These are phyloP conservation scores for Bambusicola thoracicus DNA, from an alignment of 2,113 vertebrate species.

Conservation along the genomic window DNA sequence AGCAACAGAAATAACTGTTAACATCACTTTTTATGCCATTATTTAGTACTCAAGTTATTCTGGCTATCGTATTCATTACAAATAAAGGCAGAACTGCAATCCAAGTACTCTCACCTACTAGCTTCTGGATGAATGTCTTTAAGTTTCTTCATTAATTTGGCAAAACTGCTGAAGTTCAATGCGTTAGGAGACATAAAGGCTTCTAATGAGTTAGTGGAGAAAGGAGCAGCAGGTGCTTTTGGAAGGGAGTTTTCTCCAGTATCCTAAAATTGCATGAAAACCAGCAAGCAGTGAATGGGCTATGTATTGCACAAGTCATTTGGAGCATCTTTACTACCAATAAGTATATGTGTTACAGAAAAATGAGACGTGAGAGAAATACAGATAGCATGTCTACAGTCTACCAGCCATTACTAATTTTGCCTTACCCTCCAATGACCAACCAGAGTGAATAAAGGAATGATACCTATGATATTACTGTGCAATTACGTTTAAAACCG, in stretches of 20 bases:
- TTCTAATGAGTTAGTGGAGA: background rate
- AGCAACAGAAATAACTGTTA: background rate
- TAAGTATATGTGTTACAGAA: background rate
- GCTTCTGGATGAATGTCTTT: slow-evolving; percentile 63
- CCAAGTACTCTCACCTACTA: slow-evolving; percentile 50
- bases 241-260: slow-evolving; percentile 40
- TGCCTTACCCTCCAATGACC: background rate
- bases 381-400: background rate
- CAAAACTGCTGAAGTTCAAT: slow-evolving; percentile 73
- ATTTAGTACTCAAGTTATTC: background rate
- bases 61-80: background rate
- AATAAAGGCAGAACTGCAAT: background rate
- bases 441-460: background rate
- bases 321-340: background rate
- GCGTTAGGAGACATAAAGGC: slow-evolving; percentile 50
- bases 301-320: background rate
- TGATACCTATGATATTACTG: background rate
- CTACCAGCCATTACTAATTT: background rate
- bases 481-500: background rate
- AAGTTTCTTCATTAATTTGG: slow-evolving; percentile 73
- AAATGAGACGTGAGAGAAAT: background rate
- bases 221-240: slow-evolving; percentile 1
- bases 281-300: background rate
- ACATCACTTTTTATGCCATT: background rate
- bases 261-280: slow-evolving; percentile 48